Evolutionary conservation across 1,140 invertebrate genomes (phyloP), one percentile per base, ranked within the genome.

Genomic region (Zaprionus taronus): DNA sequence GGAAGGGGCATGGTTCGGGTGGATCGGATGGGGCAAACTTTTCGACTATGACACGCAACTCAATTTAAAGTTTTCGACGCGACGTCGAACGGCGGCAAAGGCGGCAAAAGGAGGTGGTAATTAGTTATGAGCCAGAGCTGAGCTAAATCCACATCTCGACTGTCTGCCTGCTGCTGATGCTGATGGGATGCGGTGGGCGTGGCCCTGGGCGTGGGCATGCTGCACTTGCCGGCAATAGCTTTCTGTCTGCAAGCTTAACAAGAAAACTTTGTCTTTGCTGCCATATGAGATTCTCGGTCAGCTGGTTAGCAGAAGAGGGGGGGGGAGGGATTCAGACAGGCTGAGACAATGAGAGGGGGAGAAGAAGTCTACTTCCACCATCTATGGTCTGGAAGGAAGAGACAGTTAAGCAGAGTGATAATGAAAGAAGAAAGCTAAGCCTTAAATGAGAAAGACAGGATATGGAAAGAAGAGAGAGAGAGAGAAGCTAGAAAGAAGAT

Each of bases 41-140:
- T 83, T 75, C 66, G 81, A 75, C 81, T 84, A 84, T 84, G 81
- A 84, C 81, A 84, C 81, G 78, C 81, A 84, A 84, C 81, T 84
- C 84, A 84, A 84, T 84, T 84, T 84, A 84, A 84, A 84, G 74
- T 80, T 84, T 84, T 56, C 74, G 76, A 69, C 47, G 64, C 70
- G 60, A 73, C 67, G 44, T n/a, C 44, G 41, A 44, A 53, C 28
- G 36, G 65, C 66, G 55, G 66, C 57, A 47, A 49, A 53, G 63
- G 22, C 36, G 34, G 51, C 34, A 56, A 20, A 51, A 65, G 73
- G 47, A 71, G 69, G 63, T 68, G 73, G 81, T 82, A 84, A 84
- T 84, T 84, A 84, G 81, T 84, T 84, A 84, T 84, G 69, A 83
- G 66, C 81, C 26, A 73, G 66, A 71, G 73, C 72, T 75, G 49